Base-by-base conservation (phyloP, 2,888 invertebrate species). In the Tipula lateralis region DNA sequence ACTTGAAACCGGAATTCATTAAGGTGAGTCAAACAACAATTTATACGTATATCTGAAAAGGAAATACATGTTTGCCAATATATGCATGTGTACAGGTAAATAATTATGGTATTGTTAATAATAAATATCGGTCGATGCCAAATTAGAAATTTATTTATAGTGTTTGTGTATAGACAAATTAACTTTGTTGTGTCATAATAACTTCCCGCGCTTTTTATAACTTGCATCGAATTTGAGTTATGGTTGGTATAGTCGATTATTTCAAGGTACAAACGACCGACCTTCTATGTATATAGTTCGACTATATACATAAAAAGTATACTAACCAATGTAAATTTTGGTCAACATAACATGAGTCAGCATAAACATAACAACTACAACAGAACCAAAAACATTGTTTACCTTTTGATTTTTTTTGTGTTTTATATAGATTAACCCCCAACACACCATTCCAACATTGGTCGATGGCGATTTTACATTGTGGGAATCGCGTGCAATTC, bases 401-500 rank as follows among this genome's bases (percentile, higher is more conserved):
- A 39, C 12, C 36, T 9, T 30, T n/a, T n/a, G 12, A 36, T 44
- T 82, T 30, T 32, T 16, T 66, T 66, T 29, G 30, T 16, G 66
- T 44, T 83, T 81, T 66, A 86, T 85, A 7, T 81, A 95, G 95
- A 89, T 96, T 81, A 96, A 96, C 89, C 96, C 96, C 0, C 96
- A 96, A 90, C 96, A 96, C 89, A 94, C 94, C 44, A 92, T 97
- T 85, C 97, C 97, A 7, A 96, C 96, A 0, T 89, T 97, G 85
- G 94, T 95, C 86, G 97, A 97, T 90, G 94, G 95, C 87, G 96
- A 95, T 0, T 94, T 96, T 88, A 90, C 92, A 7, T 89, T 97
- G 85, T 95, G 94, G 93, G 97, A 97, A 91, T 96, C 96, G 84
- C 94, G 96, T 82, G 95, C 96, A 86, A 96, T 97, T 88, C 92